A percentile compares a stretch with the other conserved stretches of the same genome.
Evolutionary conservation across 1,140 invertebrate genomes (phyloP).

Genomic region (Drosophila ironensis): DNA sequence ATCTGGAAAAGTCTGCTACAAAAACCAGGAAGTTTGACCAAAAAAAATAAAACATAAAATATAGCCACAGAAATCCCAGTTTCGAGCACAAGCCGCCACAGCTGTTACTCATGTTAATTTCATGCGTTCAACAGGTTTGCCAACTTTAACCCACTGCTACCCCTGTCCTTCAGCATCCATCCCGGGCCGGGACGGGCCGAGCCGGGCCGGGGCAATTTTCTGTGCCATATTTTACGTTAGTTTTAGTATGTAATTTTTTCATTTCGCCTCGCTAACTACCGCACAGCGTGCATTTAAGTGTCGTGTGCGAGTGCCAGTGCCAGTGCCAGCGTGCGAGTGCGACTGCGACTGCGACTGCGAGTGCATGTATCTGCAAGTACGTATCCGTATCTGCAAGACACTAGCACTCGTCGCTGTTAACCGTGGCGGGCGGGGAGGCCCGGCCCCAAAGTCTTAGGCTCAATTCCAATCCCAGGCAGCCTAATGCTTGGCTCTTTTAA

Average conservation of each 20-base stretch:
- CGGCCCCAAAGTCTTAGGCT: slow-evolving; percentile 16
- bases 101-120: slow-evolving; percentile 61
- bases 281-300: slow-evolving; percentile 76
- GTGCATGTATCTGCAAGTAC: slow-evolving; percentile 12
- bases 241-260: slow-evolving; percentile 67
- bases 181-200: not conserved
- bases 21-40: slow-evolving; percentile 44
- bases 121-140: slow-evolving; percentile 72
- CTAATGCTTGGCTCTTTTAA: slow-evolving; percentile 72
- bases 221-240: slow-evolving; percentile 67
- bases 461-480: slow-evolving; percentile 17
- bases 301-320: slow-evolving; percentile 32
- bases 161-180: not conserved
- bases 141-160: not conserved
- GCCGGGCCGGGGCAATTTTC: not conserved
- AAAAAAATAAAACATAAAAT: slow-evolving; percentile 24
- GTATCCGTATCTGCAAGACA: slow-evolving; percentile 35
- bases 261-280: slow-evolving; percentile 75
- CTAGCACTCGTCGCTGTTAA: slow-evolving; percentile 1
- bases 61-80: slow-evolving; percentile 32
- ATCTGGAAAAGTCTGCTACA: slow-evolving; percentile 2
- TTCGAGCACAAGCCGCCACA: slow-evolving; percentile 47
- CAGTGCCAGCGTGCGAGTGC: too few relatives aligned
- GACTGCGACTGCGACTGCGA: slow-evolving; percentile 41
- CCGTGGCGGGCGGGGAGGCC: slow-evolving; percentile 28